phyloP scores from a whole-genome alignment of 2,888 invertebrate species.

The Drosophila melanocephala region DNA sequence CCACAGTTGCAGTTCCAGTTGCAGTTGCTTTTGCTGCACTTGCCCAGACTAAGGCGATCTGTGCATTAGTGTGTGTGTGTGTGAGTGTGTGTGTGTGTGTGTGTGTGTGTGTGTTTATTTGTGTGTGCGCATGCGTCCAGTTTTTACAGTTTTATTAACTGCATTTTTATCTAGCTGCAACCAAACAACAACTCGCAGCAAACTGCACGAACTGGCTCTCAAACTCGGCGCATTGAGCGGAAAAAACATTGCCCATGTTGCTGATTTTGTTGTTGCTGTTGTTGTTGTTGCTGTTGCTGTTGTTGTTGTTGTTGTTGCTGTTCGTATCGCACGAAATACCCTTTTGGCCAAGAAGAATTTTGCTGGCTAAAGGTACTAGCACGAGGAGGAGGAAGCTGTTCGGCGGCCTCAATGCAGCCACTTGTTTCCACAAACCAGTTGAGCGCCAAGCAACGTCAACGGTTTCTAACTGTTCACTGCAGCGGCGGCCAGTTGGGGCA shows the following conservation, averaged over 20 bases:
- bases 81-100: conserved; percentile 19
- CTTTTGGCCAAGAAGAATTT: conserved; percentile 76
- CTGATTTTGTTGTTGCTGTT: conserved; percentile 28
- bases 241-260: conserved; percentile 68
- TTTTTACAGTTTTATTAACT: conserved; percentile 84
- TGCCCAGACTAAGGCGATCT: conserved; percentile 54
- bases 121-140: conserved; percentile 83
- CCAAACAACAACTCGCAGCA: conserved; percentile 58
- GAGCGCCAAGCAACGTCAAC: conserved; percentile 57
- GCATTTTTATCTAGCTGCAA: conserved; percentile 79
- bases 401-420: conserved; percentile 38
- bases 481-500: conserved; percentile 55
- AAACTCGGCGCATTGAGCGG: conserved; percentile 63
- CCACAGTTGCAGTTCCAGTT: conserved; percentile 47
- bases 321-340: conserved; percentile 77
- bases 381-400: conserved; percentile 64
- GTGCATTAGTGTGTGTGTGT: background rate
- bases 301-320: conserved; percentile 20
- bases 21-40: conserved; percentile 69
- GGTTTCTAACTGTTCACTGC: conserved; percentile 68
- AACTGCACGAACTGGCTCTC: conserved; percentile 81
- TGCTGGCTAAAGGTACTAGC: conserved; percentile 61
- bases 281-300: conserved; percentile 15
- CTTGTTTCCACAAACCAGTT: conserved; percentile 68
- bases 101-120: conserved; percentile 17